Evolutionary conservation across 2,113 vertebrate species (phyloP).

Genomic region (Sturnira hondurensis): DNA sequence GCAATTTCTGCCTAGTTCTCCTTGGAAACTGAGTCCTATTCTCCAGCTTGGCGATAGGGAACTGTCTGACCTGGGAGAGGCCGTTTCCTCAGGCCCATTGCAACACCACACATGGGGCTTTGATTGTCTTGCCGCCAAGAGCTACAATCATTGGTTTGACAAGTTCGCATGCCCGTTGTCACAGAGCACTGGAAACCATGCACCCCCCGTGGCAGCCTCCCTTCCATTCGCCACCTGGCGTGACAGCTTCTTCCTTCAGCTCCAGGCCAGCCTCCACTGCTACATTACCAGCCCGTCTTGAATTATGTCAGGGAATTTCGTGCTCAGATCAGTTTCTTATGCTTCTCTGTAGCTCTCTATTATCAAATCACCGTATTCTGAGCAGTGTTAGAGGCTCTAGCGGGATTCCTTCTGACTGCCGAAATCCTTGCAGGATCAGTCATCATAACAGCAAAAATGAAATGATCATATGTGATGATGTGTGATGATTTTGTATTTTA

Average conservation of each 20-base stretch:
- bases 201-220: not conserved
- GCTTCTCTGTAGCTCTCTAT: not conserved
- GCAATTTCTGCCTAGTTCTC: not conserved
- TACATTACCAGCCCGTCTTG: not conserved
- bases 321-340: not conserved
- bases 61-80: not conserved
- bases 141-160: not conserved
- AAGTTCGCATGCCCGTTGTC: not conserved
- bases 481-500: not conserved
- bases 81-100: accelerated
- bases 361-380: not conserved
- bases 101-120: too few species aligned
- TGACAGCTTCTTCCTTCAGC: not conserved
- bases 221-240: accelerated
- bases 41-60: not conserved
- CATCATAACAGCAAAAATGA: not conserved
- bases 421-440: not conserved
- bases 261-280: not conserved
- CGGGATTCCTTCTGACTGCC: not conserved
- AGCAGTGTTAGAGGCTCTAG: not conserved
- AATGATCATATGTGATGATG: not conserved
- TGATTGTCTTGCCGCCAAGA: not conserved
- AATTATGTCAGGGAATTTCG: not conserved
- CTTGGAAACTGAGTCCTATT: not conserved
- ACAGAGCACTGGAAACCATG: not conserved